These are phyloP conservation scores for Diglossa cyanea DNA, from an alignment of 2,797 vertebrate species.

Conservation along the genomic window DNA sequence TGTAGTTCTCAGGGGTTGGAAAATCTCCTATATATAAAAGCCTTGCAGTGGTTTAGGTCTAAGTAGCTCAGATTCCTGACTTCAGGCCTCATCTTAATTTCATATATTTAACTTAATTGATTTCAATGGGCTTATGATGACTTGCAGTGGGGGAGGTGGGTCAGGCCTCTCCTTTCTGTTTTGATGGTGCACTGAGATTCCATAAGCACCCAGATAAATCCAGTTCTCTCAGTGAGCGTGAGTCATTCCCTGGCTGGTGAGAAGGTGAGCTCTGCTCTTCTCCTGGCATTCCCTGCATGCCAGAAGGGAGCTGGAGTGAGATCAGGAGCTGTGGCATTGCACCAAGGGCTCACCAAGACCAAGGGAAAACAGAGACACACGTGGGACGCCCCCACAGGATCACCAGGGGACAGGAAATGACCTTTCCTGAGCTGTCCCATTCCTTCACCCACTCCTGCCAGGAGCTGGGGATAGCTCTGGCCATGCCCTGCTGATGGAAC, in stretches of 20 bases:
- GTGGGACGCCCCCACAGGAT: neutral
- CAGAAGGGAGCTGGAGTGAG: neutral
- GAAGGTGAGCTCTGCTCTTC: neutral
- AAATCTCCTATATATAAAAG: neutral
- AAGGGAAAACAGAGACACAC: neutral
- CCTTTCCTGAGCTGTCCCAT: neutral
- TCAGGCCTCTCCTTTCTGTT: neutral
- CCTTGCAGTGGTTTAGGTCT: neutral
- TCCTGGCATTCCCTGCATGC: neutral
- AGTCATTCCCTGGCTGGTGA: neutral
- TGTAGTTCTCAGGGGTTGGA: neutral
- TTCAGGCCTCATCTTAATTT: conserved; percentile 31
- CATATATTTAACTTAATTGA: neutral
- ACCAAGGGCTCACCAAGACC: neutral
- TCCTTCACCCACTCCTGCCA: neutral
- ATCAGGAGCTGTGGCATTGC: neutral
- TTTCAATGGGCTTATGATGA: neutral
- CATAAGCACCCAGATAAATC: neutral
- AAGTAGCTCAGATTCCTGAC: conserved; percentile 11
- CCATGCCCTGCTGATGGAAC: neutral
- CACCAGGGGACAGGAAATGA: neutral
- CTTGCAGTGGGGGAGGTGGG: neutral
- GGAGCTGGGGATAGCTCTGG: neutral
- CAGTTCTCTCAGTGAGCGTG: neutral
- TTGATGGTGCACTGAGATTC: neutral